Conservation (phyloP, 2,113 vertebrate genomes). For the Syngnathus scovelli region DNA sequence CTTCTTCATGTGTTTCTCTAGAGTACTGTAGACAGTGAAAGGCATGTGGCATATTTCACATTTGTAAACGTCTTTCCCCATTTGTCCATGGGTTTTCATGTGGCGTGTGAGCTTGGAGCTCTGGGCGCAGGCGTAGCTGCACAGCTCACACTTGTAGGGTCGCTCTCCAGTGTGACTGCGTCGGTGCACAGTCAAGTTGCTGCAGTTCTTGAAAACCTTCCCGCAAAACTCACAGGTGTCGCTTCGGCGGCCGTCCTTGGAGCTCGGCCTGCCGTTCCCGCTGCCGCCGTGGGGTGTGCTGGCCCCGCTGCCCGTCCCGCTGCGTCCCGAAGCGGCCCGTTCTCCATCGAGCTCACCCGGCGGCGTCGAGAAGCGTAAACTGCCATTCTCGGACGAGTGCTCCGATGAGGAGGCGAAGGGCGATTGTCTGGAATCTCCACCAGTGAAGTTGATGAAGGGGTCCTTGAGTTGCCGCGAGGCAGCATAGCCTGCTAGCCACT, state of each 20-base stretch:
- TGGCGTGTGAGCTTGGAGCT: conserved; percentile 99
- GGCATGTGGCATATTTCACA: conserved; percentile 99
- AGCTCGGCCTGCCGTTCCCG: conserved; percentile 91
- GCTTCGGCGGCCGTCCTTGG: conserved; percentile 95
- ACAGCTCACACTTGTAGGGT: conserved; percentile 98
- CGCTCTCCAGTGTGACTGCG: conserved; percentile 98
- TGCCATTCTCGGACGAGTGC: conserved; percentile 97
- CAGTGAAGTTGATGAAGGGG: conserved; percentile 88
- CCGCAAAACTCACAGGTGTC: conserved; percentile 99
- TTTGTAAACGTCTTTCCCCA: conserved; percentile 99
- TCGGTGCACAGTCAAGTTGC: conserved; percentile 98
- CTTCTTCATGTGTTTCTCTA: conserved; percentile 99
- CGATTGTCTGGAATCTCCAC: conserved; percentile 96
- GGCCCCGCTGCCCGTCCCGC: conserved; percentile 80
- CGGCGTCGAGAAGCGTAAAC: conserved; percentile 96
- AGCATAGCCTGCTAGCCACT: conserved; percentile 95
- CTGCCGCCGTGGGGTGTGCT: conserved; percentile 78
- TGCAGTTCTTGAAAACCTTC: conserved; percentile 99
- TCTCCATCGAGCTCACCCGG: conserved; percentile 93
- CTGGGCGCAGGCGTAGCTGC: conserved; percentile 98
- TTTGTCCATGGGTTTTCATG: conserved; percentile 99
- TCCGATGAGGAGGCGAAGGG: conserved; percentile 95
- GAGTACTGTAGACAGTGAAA: conserved; percentile 99
- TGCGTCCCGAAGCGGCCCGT: conserved; percentile 82
- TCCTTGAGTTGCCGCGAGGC: conserved; percentile 97